Base-by-base conservation (phyloP, 2,797 vertebrate genomes). In the Hydrolagus colliei region DNA sequence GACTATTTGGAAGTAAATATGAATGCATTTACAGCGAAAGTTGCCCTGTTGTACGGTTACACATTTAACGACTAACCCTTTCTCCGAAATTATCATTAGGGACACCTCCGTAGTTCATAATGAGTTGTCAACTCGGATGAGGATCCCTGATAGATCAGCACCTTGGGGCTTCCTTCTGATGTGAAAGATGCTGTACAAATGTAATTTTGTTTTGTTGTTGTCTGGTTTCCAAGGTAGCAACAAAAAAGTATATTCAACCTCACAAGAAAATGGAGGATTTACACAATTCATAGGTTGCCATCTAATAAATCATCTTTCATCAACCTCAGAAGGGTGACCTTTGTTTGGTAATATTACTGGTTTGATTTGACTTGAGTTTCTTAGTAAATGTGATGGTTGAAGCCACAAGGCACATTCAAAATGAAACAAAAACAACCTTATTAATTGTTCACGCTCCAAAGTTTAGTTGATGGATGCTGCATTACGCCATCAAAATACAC, bases 221-320 rank as follows among this genome's bases (percentile, higher is more conserved):
- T 35, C 67, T 13, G 41, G 27, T 9, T 84, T 84, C 41, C 63
- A 71, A 18, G 32, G 62, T 35, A 84, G 65, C 65, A n/a, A 84
- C 20, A 67, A 68, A 84, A 84, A 84, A 67, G 79, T 84, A 6
- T 67, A 82, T 68, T 82, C 63, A 82, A 82, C 79, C 35, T 67
- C 32, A 20, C 41, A 52, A 84, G 41, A 84, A 35, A 84, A 82
- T 82, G 68, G 68, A 82, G 63, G 79, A 65, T 68, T 67, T 68
- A 41, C 65, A 71, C 41, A 68, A 41, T 84, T 20, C 79, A 68
- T 10, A 71, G 79, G 65, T 71, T 18, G 79, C 65, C 20, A 32
- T 68, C 63, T 63, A 67, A 67, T 2, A 84, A 80, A 16, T 52
- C 7, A 65, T 18, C 16, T 65, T 8, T 67, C n/a, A 80, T 80